These are phyloP conservation scores for Molanna angustata DNA, from an alignment of 2,888 invertebrate species.

Conservation along the genomic window DNA sequence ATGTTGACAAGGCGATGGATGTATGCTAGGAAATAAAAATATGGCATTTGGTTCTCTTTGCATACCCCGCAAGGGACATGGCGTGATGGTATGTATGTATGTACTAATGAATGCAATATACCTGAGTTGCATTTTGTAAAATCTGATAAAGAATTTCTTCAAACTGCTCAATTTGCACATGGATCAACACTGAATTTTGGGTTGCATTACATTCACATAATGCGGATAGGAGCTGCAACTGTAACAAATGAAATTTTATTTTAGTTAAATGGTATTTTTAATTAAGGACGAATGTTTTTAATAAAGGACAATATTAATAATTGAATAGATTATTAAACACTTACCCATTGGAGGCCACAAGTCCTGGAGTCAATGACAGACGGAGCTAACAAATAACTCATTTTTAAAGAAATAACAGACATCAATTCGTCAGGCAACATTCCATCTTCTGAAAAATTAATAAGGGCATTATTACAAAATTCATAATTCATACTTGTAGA, in stretches of 20 bases:
- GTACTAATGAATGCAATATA: too few relatives aligned
- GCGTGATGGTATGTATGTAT: too few relatives aligned
- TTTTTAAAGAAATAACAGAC: slow-evolving; percentile 43
- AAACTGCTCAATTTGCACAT: slow-evolving; percentile 47
- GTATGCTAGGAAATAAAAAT: too few relatives aligned
- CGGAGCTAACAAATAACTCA: slow-evolving; percentile 46
- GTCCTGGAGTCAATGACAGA: slow-evolving; percentile 48
- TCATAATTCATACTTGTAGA: too few relatives aligned
- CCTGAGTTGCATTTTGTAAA: slow-evolving; percentile 44
- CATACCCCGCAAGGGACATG: too few relatives aligned
- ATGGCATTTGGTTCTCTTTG: too few relatives aligned
- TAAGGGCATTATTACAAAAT: too few relatives aligned
- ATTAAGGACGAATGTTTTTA: not conserved
- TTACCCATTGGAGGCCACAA: slow-evolving; percentile 50
- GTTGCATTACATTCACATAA: slow-evolving; percentile 48
- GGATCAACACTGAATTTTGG: slow-evolving; percentile 45
- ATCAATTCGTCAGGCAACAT: slow-evolving; percentile 46
- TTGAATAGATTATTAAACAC: not conserved
- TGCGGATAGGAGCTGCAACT: slow-evolving; percentile 50
- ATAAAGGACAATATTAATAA: not conserved
- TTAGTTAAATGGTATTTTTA: not conserved
- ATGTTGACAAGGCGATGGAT: too few relatives aligned
- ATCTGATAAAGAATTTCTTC: slow-evolving; percentile 50
- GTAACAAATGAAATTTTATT: slow-evolving; percentile 24
- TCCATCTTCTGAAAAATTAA: slow-evolving; percentile 45